Evolutionary conservation across 2,888 invertebrate species (phyloP).

Genomic region (Eristalinus sepulchralis): DNA sequence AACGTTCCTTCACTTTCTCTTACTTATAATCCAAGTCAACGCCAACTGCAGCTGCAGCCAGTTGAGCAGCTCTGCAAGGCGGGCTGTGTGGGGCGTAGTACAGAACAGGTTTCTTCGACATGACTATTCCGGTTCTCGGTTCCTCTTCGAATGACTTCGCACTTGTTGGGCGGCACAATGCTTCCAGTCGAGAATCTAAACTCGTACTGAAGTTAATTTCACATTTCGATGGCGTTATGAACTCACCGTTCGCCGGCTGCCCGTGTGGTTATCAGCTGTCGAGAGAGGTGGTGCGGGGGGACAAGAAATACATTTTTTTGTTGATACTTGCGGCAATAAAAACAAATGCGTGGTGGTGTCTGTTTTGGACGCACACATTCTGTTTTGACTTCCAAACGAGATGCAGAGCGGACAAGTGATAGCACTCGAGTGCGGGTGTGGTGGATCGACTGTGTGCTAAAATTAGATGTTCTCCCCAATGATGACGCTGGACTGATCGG

Average conservation of each 20-base stretch:
- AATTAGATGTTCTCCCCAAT: neutral
- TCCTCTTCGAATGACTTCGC: neutral
- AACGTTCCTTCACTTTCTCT: slow-evolving; percentile 42
- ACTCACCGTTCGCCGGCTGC: neutral
- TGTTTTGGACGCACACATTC: neutral
- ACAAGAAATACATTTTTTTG: neutral
- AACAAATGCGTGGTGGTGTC: neutral
- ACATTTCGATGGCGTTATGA: neutral
- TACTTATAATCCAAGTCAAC: slow-evolving; percentile 83
- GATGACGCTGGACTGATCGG: neutral
- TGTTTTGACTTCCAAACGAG: neutral
- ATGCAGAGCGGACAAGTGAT: neutral
- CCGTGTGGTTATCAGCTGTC: slow-evolving; percentile 16
- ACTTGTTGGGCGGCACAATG: neutral
- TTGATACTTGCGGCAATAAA: neutral
- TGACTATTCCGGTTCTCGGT: slow-evolving; percentile 47
- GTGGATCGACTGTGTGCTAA: neutral
- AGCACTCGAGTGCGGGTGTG: neutral
- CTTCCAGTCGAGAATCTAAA: neutral
- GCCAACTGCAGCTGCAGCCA: slow-evolving; percentile 85
- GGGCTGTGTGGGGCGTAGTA: slow-evolving; percentile 85
- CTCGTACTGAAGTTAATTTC: slow-evolving; percentile 19
- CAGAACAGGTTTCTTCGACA: slow-evolving; percentile 80
- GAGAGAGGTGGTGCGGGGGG: no score
- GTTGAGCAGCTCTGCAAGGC: slow-evolving; percentile 85